These are phyloP conservation scores for Henicopernis longicauda DNA, from an alignment of 2,113 vertebrate species.

Conservation along the genomic window DNA sequence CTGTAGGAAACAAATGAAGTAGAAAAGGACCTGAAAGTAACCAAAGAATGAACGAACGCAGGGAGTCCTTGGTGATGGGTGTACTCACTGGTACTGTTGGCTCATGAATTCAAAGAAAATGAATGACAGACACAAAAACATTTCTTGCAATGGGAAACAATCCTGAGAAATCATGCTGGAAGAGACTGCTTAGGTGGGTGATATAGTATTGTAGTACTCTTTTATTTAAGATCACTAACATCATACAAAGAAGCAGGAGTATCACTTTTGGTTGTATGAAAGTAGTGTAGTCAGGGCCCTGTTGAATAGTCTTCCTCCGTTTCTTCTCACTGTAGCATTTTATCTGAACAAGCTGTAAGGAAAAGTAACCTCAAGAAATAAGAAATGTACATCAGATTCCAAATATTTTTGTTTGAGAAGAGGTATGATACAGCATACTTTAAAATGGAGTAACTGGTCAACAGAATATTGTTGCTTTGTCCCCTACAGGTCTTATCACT, in stretches of 20 bases:
- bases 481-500: conserved; percentile 75
- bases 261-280: neutral
- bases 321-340: neutral
- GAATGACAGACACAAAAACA: neutral
- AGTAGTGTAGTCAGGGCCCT: neutral
- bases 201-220: neutral
- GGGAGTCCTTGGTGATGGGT: neutral
- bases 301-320: neutral
- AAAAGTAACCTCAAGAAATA: neutral
- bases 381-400: neutral
- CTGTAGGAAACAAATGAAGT: neutral
- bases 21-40: neutral
- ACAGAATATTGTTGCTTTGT: neutral
- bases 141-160: neutral
- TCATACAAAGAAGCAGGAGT: neutral
- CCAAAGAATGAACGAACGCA: neutral
- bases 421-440: fast-evolving
- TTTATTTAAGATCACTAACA: neutral
- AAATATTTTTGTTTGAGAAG: neutral
- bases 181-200: neutral
- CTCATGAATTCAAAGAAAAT: neutral
- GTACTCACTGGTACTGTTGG: neutral
- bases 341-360: neutral
- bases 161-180: neutral
- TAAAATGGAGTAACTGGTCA: neutral